Percentiles rank a stretch among this genome's conserved stretches.
phyloP scores from a whole-genome alignment of 2,888 invertebrate species.

The Thera obeliscata region DNA sequence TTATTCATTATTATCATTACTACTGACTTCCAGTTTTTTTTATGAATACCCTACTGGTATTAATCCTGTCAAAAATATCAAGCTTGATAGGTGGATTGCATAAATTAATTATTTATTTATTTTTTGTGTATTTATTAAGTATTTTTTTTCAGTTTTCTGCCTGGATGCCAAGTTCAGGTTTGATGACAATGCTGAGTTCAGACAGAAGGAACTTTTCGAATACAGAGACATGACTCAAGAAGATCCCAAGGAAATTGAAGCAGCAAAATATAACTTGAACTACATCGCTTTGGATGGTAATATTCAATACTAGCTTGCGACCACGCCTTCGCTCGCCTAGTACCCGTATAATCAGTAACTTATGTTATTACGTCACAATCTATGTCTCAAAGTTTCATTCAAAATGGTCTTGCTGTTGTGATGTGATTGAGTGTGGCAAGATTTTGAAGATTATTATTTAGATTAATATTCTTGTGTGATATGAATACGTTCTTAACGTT shows the following conservation, averaged over 20 bases:
- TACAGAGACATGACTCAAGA: conserved; percentile 95
- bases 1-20: neutral
- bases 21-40: neutral
- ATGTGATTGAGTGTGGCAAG: neutral
- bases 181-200: conserved; percentile 96
- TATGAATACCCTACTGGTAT: neutral
- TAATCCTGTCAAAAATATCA: neutral
- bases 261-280: conserved; percentile 94
- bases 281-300: conserved; percentile 97
- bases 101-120: neutral
- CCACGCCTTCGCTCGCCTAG: neutral
- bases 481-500: no score
- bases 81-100: neutral
- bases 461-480: no score
- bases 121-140: neutral
- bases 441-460: no score
- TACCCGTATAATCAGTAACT: neutral
- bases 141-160: conserved; percentile 89
- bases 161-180: conserved; percentile 98
- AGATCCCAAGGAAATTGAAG: conserved; percentile 96
- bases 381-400: neutral
- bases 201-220: conserved; percentile 94
- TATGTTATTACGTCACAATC: neutral
- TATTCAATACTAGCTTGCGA: neutral
- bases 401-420: no score